Evolutionary conservation across 2,888 invertebrate genomes (phyloP).

Genomic region (Shargacucullia verbasci): DNA sequence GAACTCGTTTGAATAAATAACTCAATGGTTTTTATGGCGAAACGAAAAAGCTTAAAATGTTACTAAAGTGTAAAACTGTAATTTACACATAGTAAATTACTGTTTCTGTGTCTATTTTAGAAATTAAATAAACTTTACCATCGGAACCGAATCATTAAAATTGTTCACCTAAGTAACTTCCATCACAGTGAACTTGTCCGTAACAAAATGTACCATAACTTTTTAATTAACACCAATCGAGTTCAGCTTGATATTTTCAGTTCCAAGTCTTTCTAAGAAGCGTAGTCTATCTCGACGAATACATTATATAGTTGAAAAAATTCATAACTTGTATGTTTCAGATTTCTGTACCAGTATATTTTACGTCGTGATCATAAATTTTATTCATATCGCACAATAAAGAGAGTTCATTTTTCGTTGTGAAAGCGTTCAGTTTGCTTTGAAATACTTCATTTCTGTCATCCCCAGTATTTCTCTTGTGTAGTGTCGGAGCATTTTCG

Average conservation of each 20-base stretch:
- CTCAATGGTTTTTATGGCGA: too few relatives aligned
- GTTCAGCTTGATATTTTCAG: constrained; percentile 6
- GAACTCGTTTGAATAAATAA: too few relatives aligned
- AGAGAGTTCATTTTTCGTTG: constrained; percentile 44
- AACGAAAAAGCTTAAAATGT: too few relatives aligned
- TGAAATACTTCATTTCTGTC: constrained; percentile 52
- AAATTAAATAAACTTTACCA: constrained; percentile 1
- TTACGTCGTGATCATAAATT: constrained; percentile 58
- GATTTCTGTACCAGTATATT: constrained; percentile 69
- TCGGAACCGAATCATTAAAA: constrained; percentile 11
- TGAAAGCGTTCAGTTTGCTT: constrained; percentile 59
- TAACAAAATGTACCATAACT: constrained; percentile 15
- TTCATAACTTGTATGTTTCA: constrained; percentile 84
- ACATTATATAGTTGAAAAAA: constrained; percentile 53
- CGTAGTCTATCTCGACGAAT: constrained; percentile 55
- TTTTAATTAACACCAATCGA: constrained; percentile 26
- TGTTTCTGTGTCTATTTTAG: too few relatives aligned
- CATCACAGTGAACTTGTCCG: not conserved
- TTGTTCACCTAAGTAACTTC: constrained; percentile 12
- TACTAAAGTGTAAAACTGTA: too few relatives aligned
- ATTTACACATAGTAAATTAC: too few relatives aligned
- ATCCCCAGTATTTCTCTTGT: constrained; percentile 48
- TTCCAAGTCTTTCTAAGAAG: constrained; percentile 37
- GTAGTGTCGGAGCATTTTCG: constrained; percentile 70
- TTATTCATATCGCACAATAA: constrained; percentile 32